Evolutionary conservation across 2,797 vertebrate species (phyloP), one percentile per base, ranked within the genome.

Genomic region (Tadarida brasiliensis): DNA sequence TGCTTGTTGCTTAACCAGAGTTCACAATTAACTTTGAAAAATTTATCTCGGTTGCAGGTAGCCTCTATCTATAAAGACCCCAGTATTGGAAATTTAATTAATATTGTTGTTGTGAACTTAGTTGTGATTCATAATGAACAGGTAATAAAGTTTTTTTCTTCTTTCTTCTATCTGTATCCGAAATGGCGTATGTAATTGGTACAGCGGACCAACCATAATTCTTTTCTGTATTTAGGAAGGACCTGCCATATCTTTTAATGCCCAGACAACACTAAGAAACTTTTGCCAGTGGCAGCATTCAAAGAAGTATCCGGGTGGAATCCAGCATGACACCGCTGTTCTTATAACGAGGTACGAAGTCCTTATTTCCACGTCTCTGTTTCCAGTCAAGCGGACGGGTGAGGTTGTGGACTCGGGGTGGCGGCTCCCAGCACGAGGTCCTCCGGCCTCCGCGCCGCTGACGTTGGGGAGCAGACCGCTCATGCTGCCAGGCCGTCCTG

Each of bases 11-110:
- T 98, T 98, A 90, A 74, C 87, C 91, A 47, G 97, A 96, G 76
- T 61, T 96, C 91, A 96, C 78, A 63, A 97, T 87, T 98, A 98
- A 98, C 97, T 96, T 91, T 91, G 92, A 96, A 86, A 97, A 96
- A 88, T 93, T 97, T 98, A 90, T 98, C 97, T 98, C 95, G 96
- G 54, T 98, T 98, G 95, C 98, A 99, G 99, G 99, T 99, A 97
- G 99, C 99, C 94, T 99, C 99, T 95, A 99, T 99, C 98, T 99
- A 99, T 99, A 99, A 99, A 98, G 99, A 99, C 96, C 99, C 99
- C 98, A 99, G 99, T 98, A 99, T 99, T 98, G 99, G 99, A 98
- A 99, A 99, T 98, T 98, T 99, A 98, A 99, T 99, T 97, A 99
- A 99, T 98, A 99, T 99, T 95, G 99, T 99, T 98, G 99, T 99